Conservation (phyloP, 2,113 vertebrate genomes). For the Poeciliopsis retropinna region DNA sequence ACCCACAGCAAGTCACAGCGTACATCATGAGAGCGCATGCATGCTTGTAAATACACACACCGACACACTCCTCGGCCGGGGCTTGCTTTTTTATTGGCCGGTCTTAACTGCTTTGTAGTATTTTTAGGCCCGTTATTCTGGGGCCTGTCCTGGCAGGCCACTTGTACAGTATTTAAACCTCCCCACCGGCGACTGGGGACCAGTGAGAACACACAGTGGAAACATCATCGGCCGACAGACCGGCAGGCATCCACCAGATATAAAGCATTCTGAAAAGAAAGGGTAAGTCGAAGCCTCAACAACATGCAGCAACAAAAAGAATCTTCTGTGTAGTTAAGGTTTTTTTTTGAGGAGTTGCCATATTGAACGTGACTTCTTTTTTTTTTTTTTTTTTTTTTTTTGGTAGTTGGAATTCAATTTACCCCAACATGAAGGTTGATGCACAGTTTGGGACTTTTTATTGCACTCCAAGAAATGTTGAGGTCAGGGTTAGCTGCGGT, state of each 20-base stretch:
- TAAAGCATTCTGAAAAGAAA: constrained; percentile 55
- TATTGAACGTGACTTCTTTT: background rate
- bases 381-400: too few relatives aligned
- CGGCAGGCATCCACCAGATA: constrained; percentile 48
- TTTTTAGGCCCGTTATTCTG: constrained; percentile 82
- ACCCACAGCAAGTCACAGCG: constrained; percentile 14
- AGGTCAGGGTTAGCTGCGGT: constrained; percentile 46
- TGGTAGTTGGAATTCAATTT: background rate
- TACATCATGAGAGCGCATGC: constrained; percentile 18
- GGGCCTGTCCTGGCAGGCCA: constrained; percentile 69
- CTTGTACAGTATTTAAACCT: constrained; percentile 70
- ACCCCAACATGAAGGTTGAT: background rate
- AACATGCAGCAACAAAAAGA: background rate
- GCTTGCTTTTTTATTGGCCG: constrained; percentile 68
- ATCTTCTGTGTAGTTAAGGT: background rate
- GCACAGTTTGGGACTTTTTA: background rate
- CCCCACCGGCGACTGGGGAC: constrained; percentile 51
- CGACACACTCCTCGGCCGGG: constrained; percentile 52
- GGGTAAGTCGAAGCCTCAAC: constrained; percentile 57
- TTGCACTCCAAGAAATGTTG: constrained; percentile 23
- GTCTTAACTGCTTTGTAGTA: constrained; percentile 80
- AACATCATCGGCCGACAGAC: constrained; percentile 58
- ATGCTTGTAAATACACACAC: constrained; percentile 26
- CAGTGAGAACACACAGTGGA: constrained; percentile 60
- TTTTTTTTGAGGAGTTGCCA: background rate